Evolutionary conservation across 2,113 vertebrate species (phyloP).

Genomic region (Ictalurus furcatus): DNA sequence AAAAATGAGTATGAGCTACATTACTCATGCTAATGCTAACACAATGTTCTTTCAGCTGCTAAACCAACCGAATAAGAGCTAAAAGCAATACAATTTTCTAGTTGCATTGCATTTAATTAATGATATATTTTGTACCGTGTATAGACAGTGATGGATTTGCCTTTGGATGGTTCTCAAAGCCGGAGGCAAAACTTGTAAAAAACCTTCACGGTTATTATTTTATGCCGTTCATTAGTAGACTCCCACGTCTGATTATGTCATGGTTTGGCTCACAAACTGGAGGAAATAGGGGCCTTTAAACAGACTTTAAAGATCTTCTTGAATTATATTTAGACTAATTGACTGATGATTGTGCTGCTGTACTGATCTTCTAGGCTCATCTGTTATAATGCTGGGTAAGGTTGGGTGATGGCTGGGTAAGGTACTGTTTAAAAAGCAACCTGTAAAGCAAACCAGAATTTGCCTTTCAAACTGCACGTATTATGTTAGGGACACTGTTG

Average conservation of each 20-base stretch:
- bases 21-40: background rate
- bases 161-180: background rate
- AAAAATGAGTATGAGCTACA: background rate
- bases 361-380: background rate
- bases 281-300: background rate
- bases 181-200: background rate
- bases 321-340: background rate
- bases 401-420: background rate
- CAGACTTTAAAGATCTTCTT: background rate
- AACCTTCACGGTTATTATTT: constrained; percentile 1
- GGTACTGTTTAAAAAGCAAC: background rate
- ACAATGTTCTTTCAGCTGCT: background rate
- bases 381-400: background rate
- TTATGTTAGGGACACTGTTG: background rate
- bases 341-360: background rate
- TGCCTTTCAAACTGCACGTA: background rate
- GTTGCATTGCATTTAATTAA: background rate
- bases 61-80: background rate
- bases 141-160: background rate
- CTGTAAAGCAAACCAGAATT: background rate
- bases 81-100: background rate
- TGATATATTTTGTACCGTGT: background rate
- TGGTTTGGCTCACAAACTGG: background rate
- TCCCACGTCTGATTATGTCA: constrained; percentile 12
- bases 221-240: background rate